phyloP scores from a whole-genome alignment of 2,113 vertebrate species.

The Xenopus borealis region DNA sequence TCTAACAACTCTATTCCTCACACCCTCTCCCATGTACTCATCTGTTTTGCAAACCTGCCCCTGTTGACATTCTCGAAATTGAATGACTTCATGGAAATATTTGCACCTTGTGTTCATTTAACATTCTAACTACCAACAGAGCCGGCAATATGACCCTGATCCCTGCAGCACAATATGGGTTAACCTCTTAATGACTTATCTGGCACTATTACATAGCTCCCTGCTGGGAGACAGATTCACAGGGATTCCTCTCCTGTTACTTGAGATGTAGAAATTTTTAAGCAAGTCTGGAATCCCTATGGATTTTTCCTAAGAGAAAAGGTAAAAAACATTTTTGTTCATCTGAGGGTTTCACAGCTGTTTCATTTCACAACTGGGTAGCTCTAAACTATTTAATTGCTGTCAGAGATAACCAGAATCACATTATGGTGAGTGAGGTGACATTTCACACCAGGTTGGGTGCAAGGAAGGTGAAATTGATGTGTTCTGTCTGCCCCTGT shows the following conservation, averaged over 20 bases:
- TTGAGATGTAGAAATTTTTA: constrained; percentile 33
- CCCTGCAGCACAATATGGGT: background rate
- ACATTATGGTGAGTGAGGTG: constrained; percentile 15
- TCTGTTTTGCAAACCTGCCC: background rate
- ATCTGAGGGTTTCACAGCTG: constrained; percentile 25
- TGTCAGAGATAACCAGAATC: constrained; percentile 40
- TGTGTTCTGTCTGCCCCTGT: constrained; percentile 17
- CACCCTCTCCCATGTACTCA: background rate
- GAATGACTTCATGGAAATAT: background rate
- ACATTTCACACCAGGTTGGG: constrained; percentile 32
- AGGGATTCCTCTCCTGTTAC: background rate
- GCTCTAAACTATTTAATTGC: constrained; percentile 32
- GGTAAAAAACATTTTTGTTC: constrained; percentile 1
- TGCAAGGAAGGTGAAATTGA: constrained; percentile 25
- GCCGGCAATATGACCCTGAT: background rate
- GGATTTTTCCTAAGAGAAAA: constrained; percentile 43
- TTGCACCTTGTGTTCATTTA: background rate
- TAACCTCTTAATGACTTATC: background rate
- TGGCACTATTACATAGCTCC: background rate
- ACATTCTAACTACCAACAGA: background rate
- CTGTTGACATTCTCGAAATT: background rate
- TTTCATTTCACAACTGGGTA: constrained; percentile 24
- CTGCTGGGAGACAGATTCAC: constrained; percentile 32
- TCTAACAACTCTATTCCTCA: background rate
- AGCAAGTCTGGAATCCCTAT: constrained; percentile 30